A percentile compares a stretch with the other conserved stretches of the same genome.
Conservation (phyloP, 2,113 vertebrate species). For the Siniperca knerii region DNA sequence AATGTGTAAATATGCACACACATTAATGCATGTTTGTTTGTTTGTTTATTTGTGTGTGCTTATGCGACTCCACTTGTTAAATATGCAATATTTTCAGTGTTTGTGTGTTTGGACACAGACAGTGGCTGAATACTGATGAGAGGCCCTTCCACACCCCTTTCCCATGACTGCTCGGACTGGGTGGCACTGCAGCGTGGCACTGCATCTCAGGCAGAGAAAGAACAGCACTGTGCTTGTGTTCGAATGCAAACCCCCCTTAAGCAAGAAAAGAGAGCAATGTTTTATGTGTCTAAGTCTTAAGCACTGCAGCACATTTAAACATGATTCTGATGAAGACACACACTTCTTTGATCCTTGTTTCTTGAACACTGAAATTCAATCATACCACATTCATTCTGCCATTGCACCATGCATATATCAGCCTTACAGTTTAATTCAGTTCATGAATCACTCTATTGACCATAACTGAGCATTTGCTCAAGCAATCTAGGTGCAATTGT, state of each 20-base stretch:
- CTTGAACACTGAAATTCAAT: background rate
- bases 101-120: conserved; percentile 54
- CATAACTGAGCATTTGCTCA: conserved; percentile 23
- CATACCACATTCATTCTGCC: background rate
- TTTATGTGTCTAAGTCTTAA: background rate
- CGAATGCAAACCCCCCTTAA: conserved; percentile 31
- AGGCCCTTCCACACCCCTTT: conserved; percentile 67
- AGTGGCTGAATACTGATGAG: conserved; percentile 80
- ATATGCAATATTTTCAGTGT: conserved; percentile 39
- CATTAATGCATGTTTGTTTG: conserved; percentile 13
- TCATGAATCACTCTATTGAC: conserved; percentile 39
- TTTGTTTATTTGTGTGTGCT: conserved; percentile 24
- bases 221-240: conserved; percentile 63
- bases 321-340: conserved; percentile 14
- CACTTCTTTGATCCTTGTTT: conserved; percentile 9
- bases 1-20: conserved; percentile 15
- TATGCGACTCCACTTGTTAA: conserved; percentile 16
- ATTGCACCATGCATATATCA: conserved; percentile 1
- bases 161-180: conserved; percentile 67
- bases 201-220: conserved; percentile 62
- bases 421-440: background rate
- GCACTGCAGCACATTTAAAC: conserved; percentile 15
- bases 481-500: background rate
- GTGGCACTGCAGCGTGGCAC: conserved; percentile 71
- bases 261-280: background rate